Evolutionary conservation across 2,888 invertebrate genomes (phyloP).

Genomic region (Polia nebulosa): DNA sequence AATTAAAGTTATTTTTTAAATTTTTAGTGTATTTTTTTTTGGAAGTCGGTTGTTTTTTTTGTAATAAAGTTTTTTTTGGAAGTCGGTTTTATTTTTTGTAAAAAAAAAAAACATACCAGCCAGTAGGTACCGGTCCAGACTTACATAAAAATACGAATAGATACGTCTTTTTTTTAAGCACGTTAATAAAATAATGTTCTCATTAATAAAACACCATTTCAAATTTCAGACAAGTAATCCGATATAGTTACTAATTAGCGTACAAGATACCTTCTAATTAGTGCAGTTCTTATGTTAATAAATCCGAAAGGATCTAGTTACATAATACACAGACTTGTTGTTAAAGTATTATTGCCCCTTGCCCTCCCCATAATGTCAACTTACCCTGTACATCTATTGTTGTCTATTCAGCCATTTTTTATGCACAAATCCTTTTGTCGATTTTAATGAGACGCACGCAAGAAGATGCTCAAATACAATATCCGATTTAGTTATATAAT

Average conservation of each 20-base stretch:
- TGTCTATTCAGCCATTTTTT: conserved; percentile 12
- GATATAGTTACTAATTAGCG: conserved; percentile 12
- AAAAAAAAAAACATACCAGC: not conserved
- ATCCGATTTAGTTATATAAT: conserved; percentile 3
- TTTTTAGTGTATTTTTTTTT: no score
- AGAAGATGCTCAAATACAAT: conserved; percentile 1
- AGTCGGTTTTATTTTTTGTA: no score
- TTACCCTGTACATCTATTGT: conserved; percentile 1
- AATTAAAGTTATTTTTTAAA: no score
- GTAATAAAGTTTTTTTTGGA: no score
- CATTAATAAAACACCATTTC: not conserved
- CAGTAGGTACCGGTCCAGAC: not conserved
- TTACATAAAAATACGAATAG: conserved; percentile 9
- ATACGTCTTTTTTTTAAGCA: not conserved
- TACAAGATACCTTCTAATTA: conserved; percentile 11
- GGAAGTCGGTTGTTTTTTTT: no score
- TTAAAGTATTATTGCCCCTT: conserved; percentile 14
- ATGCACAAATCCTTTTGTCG: not conserved
- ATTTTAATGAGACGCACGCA: conserved; percentile 27
- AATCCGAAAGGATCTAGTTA: conserved; percentile 14
- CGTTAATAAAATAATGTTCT: conserved; percentile 2
- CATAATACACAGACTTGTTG: not conserved
- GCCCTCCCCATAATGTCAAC: not conserved
- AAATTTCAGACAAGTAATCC: not conserved
- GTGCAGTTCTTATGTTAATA: not conserved